Evolutionary conservation across 2,888 invertebrate genomes (phyloP), one percentile per base, ranked within the genome.

Genomic region (Cynaeus angustus): DNA sequence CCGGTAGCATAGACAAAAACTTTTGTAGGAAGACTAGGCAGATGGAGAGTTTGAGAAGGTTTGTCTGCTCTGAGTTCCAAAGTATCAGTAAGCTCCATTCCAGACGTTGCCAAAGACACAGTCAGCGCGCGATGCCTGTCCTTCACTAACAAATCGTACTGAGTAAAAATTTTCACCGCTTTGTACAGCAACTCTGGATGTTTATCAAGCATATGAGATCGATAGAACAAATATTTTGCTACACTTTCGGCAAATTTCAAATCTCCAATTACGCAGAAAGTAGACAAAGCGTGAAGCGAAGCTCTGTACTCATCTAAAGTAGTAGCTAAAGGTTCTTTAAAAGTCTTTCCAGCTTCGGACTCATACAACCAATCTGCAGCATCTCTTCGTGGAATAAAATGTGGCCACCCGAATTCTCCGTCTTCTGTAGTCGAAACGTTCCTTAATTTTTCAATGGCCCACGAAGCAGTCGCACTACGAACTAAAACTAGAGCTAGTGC

Each of bases 1-100:
- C 91, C 91, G 0, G 91, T 91, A 1, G 91, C 91, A 69, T 91
- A 91, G 0, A 91, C 89, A 72, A 91, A 91, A n/a, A 91, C 90
- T 82, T 91, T 91, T 0, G 91, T 91, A 0, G 91, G 91, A 28
- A 91, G 81, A 4, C 90, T 90, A 0, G 91, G 91, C 3, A 91
- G 81, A 72, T 89, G 89, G 8, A 91, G 81, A 0, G 86, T 85
- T 43, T 89, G 85, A 0, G 88, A 86, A 0, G 87, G 85, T 10
- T 87, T 86, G 13, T 86, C 85, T 0, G 89, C 87, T 45, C 88
- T 86, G 0, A 91, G 83, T 71, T 90, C 90, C 28, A 91, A 72
- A 0, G 91, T 91, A 74, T 91, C 91, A 0, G 91, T 91, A n/a
- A 91, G 81, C 75, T 91, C 91, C 91, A 91, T 91, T 1, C 91